Base-by-base conservation (phyloP, 2,113 vertebrate species). In the Cyprinus carpio region DNA sequence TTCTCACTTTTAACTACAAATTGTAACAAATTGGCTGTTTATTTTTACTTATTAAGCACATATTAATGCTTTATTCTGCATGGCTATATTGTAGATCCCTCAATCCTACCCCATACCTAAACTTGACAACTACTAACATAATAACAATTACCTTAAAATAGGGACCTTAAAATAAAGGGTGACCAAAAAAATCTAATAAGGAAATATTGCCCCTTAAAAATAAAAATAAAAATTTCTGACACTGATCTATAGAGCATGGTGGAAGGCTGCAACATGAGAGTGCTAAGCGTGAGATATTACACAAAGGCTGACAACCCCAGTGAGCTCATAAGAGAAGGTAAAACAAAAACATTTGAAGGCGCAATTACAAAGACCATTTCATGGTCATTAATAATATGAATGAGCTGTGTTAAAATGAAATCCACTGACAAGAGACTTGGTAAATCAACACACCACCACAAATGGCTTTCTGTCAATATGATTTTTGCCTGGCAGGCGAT, bases 351-450 rank as follows among this genome's bases (percentile, higher is more conserved):
- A 40, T 11, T 11, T 20, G 23, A 71, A 74, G 49, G 85, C 51
- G 83, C 90, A 90, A 87, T 90, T 89, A 88, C 86, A 62, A 71
- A 49, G 60, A 77, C 84, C 87, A 84, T 86, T 89, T 89, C 90
- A 81, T 87, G 77, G 77, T 78, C 64, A 60, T 86, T 88, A 89
- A 88, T 74, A 76, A 87, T 69, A 85, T 54, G 51, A 87, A 75
- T 34, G 86, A 87, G 79, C 74, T 60, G 89, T 60, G 34, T 56
- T 87, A 77, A 89, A 89, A 79, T 27, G 29, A 82, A 76, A 15
- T 46, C 40, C 46, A 49, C 15, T 31, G 64, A 46, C 18, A 25
- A 13, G 71, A n/a, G 74, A 58, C 74, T 74, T 67, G 56, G 75
- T 84, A 86, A 85, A 87, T 87, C 82, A 83, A 29, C 72, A 25